phyloP scores from a whole-genome alignment of 2,113 vertebrate genomes.

The Marmota monax region DNA sequence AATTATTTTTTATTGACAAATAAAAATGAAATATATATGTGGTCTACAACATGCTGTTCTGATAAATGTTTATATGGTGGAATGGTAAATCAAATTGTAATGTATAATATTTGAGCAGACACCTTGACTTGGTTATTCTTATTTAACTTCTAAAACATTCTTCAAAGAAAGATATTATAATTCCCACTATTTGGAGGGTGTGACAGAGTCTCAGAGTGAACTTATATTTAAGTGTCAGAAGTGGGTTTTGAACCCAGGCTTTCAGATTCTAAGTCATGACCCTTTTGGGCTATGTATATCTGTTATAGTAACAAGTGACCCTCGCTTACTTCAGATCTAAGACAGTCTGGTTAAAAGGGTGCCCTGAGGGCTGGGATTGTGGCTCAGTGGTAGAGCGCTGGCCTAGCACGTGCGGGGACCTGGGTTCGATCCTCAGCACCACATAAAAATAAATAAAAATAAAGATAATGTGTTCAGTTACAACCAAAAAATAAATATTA shows the following conservation, averaged over 20 bases:
- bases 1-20: neutral
- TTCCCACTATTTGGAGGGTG: neutral
- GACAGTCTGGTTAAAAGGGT: neutral
- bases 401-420: too few relatives aligned
- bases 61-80: neutral
- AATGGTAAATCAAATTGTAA: neutral
- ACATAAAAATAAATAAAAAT: too few relatives aligned
- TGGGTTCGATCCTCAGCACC: too few relatives aligned
- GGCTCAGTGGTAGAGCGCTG: too few relatives aligned
- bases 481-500: too few relatives aligned
- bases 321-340: neutral
- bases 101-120: neutral
- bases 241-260: neutral
- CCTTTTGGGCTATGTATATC: neutral
- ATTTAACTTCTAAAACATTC: neutral
- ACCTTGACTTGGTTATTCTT: neutral
- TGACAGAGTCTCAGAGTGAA: neutral
- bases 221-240: neutral
- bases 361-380: too few relatives aligned
- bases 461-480: too few relatives aligned
- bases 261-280: neutral
- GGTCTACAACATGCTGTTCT: neutral
- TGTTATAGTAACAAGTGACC: neutral
- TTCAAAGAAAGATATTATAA: neutral
- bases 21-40: neutral